A percentile compares a stretch with the other conserved stretches of the same genome.
Evolutionary conservation across 2,888 invertebrate genomes (phyloP).

Genomic region (Eledone cirrhosa): DNA sequence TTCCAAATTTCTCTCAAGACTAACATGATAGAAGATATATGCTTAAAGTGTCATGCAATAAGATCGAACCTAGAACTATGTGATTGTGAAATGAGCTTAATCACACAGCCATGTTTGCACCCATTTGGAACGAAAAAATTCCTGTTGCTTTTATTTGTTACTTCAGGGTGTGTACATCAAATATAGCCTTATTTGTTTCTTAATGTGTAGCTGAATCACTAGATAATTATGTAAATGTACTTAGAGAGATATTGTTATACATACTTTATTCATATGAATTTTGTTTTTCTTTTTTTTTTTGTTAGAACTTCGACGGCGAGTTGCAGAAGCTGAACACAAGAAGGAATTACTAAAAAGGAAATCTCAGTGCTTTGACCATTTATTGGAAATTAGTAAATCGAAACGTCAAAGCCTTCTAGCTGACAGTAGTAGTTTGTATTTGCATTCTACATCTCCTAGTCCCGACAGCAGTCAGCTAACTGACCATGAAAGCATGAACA

Average conservation of each 20-base stretch:
- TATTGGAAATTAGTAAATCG: slow-evolving; percentile 41
- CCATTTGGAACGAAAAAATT: no score
- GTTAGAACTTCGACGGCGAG: slow-evolving; percentile 49
- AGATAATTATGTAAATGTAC: no score
- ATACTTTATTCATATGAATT: no score
- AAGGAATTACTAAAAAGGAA: slow-evolving; percentile 47
- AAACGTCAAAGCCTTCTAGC: slow-evolving; percentile 14
- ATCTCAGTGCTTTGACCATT: slow-evolving; percentile 48
- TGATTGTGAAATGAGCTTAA: no score
- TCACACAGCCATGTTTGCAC: no score
- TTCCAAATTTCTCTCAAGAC: no score
- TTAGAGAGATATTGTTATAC: no score
- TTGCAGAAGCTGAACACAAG: slow-evolving; percentile 47
- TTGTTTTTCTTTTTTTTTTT: slow-evolving; percentile 12
- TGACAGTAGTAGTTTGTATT: background rate
- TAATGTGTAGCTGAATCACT: background rate
- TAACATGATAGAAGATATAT: no score
- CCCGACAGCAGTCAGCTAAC: slow-evolving; percentile 21
- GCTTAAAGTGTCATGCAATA: no score
- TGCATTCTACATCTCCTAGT: slow-evolving; percentile 12
- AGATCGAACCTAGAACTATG: no score
- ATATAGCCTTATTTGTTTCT: background rate
- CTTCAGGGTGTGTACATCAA: background rate
- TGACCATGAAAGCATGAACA: background rate
- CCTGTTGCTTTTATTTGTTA: no score